phyloP scores from a whole-genome alignment of 2,888 invertebrate species.

The Bursaphelenchus okinawaensis region DNA sequence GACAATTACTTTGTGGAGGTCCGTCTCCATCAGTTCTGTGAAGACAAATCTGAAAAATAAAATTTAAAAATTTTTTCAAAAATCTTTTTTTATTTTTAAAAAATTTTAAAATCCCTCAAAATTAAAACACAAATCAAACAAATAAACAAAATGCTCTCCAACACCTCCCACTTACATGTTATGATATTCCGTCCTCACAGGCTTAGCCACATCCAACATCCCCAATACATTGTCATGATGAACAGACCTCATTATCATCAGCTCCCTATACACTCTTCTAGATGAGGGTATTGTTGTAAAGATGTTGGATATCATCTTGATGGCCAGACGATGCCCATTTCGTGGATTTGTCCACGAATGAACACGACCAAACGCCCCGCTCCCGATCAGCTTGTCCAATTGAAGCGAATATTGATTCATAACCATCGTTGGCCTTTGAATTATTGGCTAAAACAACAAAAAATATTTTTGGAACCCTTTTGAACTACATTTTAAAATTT shows the following conservation, averaged over 20 bases:
- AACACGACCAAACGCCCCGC: neutral
- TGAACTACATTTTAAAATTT: too few relatives aligned
- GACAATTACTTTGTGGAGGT: constrained; percentile 91
- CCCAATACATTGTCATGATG: neutral
- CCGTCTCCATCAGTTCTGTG: constrained; percentile 99
- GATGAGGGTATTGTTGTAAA: neutral
- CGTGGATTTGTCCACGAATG: neutral
- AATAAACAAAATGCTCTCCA: neutral
- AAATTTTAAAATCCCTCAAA: neutral
- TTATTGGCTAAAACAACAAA: too few relatives aligned
- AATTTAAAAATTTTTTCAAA: neutral
- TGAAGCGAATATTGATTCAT: too few relatives aligned
- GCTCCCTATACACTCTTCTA: neutral
- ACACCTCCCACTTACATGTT: neutral
- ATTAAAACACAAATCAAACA: neutral
- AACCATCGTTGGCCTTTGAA: too few relatives aligned
- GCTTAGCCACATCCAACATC: neutral
- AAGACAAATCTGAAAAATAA: constrained; percentile 72
- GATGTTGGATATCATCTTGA: neutral
- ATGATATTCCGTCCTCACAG: neutral
- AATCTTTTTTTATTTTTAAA: neutral
- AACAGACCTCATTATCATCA: neutral
- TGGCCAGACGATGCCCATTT: neutral
- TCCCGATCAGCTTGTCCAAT: neutral
- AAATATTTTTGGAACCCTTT: too few relatives aligned